Evolutionary conservation across 1,140 invertebrate genomes (phyloP).

Genomic region (Zaprionus nigranus): DNA sequence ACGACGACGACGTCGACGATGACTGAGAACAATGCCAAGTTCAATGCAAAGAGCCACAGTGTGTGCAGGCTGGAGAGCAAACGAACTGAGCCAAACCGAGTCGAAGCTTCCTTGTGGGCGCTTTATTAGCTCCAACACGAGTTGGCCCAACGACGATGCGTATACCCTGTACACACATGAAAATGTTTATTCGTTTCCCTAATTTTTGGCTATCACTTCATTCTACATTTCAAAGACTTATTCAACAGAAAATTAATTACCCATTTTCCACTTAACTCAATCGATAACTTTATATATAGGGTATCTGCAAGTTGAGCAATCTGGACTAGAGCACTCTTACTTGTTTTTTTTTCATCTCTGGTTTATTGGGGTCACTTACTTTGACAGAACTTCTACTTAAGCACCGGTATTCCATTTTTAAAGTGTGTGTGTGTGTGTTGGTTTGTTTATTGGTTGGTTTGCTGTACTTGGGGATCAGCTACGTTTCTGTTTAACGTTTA

Average conservation of each 20-base stretch:
- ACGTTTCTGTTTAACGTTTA: conserved; percentile 47
- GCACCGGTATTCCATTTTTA: conserved; percentile 84
- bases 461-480: conserved; percentile 66
- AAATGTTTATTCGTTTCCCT: no score
- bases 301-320: conserved; percentile 18
- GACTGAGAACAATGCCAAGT: conserved; percentile 76
- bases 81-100: conserved; percentile 34
- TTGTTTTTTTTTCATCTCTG: conserved; percentile 38
- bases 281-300: neutral
- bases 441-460: conserved; percentile 50
- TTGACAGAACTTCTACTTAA: conserved; percentile 84
- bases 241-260: no score
- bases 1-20: conserved; percentile 9
- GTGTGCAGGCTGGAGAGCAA: conserved; percentile 21
- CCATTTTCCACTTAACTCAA: neutral
- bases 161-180: conserved; percentile 19
- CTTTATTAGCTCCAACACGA: conserved; percentile 37
- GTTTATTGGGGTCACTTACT: conserved; percentile 84
- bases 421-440: conserved; percentile 49
- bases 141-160: neutral
- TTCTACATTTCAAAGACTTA: no score
- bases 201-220: no score
- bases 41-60: conserved; percentile 64
- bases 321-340: conserved; percentile 8
- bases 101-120: conserved; percentile 58